Evolutionary conservation across 2,888 invertebrate species (phyloP).

Genomic region (Phoronis australis): DNA sequence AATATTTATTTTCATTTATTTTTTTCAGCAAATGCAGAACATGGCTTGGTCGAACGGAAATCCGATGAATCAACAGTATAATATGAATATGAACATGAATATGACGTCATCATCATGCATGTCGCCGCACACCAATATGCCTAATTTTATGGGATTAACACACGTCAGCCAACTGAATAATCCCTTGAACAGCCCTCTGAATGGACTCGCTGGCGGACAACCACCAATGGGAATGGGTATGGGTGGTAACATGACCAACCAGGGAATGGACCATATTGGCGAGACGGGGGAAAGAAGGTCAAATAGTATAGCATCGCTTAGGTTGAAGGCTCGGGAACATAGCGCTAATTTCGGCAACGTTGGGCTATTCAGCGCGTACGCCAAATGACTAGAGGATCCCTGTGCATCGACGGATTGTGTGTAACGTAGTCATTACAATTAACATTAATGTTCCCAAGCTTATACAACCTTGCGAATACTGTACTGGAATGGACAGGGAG

Average conservation of each 20-base stretch:
- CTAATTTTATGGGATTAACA: constrained; percentile 40
- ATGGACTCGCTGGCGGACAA: background rate
- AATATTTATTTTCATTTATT: background rate
- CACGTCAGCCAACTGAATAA: constrained; percentile 21
- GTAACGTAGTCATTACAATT: no score
- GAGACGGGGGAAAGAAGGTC: constrained; percentile 37
- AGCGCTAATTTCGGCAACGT: constrained; percentile 36
- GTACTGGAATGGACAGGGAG: no score
- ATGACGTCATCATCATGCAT: no score
- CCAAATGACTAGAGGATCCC: no score
- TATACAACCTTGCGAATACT: no score
- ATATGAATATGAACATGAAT: background rate
- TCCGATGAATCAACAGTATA: background rate
- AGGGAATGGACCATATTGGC: no score
- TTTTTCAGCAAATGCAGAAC: constrained; percentile 1
- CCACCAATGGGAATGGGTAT: background rate
- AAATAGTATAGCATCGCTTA: constrained; percentile 42
- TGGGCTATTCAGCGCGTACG: constrained; percentile 36
- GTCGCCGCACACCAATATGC: constrained; percentile 34
- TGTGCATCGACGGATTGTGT: no score
- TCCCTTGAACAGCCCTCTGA: background rate
- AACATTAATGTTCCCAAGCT: no score
- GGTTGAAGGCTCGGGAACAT: constrained; percentile 48
- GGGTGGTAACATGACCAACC: background rate
- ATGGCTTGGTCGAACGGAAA: background rate